Base-by-base conservation (phyloP, 2,888 invertebrate genomes). In the Dryobotodes eremita region DNA sequence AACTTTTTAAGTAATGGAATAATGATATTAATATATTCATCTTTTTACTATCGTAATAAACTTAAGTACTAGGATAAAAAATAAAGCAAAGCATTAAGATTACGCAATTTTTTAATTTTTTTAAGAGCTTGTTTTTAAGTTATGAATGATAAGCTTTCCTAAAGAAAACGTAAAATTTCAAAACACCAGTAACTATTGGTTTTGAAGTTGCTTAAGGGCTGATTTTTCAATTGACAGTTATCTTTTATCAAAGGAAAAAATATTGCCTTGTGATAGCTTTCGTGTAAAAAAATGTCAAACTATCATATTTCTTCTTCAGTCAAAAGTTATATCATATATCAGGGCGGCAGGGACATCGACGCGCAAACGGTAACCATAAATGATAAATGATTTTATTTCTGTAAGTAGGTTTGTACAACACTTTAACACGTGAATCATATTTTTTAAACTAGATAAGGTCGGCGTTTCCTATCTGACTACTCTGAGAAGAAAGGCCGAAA, bases 21-120 rank as follows among this genome's bases (percentile, higher is more conserved):
- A 79, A 72, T 31, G 80, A 78, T 53, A 79, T 71, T 75, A 79
- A 85, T 86, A 57, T 77, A 86, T 83, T 86, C 82, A 79, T 59
- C 17, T n/a, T 82, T 88, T 84, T 82, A 81, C 0, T 64, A 72
- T 64, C 64, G 36, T n/a, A 68, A 76, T 75, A 85, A 77, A 50
- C 11, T 71, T 85, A 76, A 83, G 71, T 76, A 23, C 74, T 64
- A 55, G 62, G 61, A 79, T 84, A 82, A 57, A 77, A 80, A 83
- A 76, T 74, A 59, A 79, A 61, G 72, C 62, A 69, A 50, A 36
- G 1, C 46, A 59, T 55, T 53, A n/a, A 23, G 15, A 36, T 55
- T 48, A 11, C 53, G 71, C 17, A 20, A 66, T 50, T 36, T 55
- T 57, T 31, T 71, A 7, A 23, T 36, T 71, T 17, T 23, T 59